A percentile compares a stretch with the other conserved stretches of the same genome.
phyloP scores from a whole-genome alignment of 2,113 vertebrate species.

The Atlantisia rogersi region DNA sequence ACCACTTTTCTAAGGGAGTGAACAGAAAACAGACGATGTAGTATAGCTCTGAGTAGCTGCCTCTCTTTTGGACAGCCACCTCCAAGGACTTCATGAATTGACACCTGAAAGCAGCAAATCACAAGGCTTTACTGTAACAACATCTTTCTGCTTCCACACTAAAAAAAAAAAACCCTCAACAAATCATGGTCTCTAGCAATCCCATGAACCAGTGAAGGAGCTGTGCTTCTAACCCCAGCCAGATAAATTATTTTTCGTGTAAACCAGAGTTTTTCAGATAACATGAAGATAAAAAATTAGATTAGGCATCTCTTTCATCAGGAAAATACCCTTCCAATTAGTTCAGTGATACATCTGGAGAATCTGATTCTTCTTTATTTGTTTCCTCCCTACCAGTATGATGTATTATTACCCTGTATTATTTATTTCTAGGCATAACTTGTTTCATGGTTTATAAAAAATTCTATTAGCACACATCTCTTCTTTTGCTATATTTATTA shows the following conservation, averaged over 20 bases:
- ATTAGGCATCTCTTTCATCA: background rate
- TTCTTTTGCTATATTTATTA: background rate
- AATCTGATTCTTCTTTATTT: background rate
- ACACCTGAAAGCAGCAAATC: background rate
- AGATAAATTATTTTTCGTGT: background rate
- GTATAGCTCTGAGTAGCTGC: background rate
- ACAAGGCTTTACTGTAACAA: background rate
- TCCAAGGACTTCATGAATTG: background rate
- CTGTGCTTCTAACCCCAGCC: background rate
- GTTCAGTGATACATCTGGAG: background rate
- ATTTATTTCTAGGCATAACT: background rate
- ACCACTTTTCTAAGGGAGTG: background rate
- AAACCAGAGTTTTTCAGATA: background rate
- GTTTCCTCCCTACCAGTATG: background rate
- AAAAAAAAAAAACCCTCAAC: background rate
- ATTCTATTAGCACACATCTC: background rate
- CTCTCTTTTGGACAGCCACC: background rate
- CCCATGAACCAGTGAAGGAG: background rate
- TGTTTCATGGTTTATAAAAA: background rate
- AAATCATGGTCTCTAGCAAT: background rate
- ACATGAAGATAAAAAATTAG: background rate
- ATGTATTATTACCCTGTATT: too few relatives aligned
- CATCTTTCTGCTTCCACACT: background rate
- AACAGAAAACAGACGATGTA: background rate
- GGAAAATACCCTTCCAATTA: background rate